Conservation (phyloP, 64 coral and sea anemone genomes). For the Exaiptasia diaphana region DNA sequence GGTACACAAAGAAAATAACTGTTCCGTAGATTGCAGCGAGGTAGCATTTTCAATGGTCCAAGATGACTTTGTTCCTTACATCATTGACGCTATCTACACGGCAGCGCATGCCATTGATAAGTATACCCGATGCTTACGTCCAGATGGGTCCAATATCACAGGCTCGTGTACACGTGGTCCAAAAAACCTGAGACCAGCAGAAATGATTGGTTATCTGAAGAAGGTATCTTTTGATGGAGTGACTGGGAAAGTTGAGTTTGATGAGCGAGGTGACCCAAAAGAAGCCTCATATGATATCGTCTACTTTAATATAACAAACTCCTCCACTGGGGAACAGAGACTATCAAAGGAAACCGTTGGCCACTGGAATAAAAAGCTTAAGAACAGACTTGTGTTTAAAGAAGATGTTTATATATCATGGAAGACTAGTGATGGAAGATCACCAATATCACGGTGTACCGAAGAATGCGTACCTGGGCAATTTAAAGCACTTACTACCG, state of each 20-base stretch:
- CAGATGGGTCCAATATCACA: background rate
- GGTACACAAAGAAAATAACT: background rate
- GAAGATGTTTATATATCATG: background rate
- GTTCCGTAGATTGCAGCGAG: background rate
- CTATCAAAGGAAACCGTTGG: background rate
- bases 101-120: constrained; percentile 37
- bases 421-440: background rate
- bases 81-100: constrained; percentile 47
- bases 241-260: constrained; percentile 53
- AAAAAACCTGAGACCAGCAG: background rate
- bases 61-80: constrained; percentile 26
- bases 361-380: background rate
- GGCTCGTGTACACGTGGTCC: background rate
- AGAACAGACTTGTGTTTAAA: background rate
- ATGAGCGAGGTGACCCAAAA: constrained; percentile 35
- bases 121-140: constrained; percentile 13
- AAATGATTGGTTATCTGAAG: constrained; percentile 23
- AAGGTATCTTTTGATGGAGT: constrained; percentile 54
- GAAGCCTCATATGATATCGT: constrained; percentile 46
- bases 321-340: background rate
- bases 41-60: background rate
- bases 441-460: constrained; percentile 18
- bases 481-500: background rate
- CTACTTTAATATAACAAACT: background rate
- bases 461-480: constrained; percentile 27